phyloP scores from a whole-genome alignment of 53 echinoderm and acorn worm genomes.

The Luidia sarsii region DNA sequence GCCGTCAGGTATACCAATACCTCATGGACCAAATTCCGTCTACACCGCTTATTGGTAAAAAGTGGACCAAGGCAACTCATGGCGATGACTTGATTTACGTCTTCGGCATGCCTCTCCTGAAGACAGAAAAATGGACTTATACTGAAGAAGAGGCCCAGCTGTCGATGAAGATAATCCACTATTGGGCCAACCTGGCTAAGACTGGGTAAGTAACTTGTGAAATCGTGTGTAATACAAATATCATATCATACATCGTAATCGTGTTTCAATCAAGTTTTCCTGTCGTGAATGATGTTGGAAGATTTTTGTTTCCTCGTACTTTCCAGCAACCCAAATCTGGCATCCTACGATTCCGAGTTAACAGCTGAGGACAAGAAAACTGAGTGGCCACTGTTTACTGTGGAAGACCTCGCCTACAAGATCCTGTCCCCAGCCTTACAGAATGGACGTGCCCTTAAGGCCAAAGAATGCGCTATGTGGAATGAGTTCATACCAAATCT shows the following conservation, averaged over 20 bases:
- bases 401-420: slow-evolving; percentile 13
- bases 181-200: slow-evolving; percentile 18
- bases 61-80: slow-evolving; percentile 42
- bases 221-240: neutral
- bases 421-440: slow-evolving; percentile 7
- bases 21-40: slow-evolving; percentile 18
- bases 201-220: neutral
- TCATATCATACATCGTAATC: too few species aligned
- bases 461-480: slow-evolving; percentile 43
- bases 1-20: slow-evolving; percentile 20
- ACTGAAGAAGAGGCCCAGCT: slow-evolving; percentile 12
- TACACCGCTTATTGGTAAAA: neutral
- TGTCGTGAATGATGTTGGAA: too few species aligned
- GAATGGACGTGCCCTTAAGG: slow-evolving; percentile 28
- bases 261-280: neutral
- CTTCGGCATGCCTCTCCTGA: slow-evolving; percentile 23
- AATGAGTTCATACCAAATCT: slow-evolving; percentile 39
- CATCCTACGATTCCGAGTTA: slow-evolving; percentile 6
- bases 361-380: slow-evolving; percentile 17
- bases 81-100: slow-evolving; percentile 35
- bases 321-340: slow-evolving; percentile 5
- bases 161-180: slow-evolving; percentile 19
- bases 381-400: slow-evolving; percentile 18
- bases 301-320: too few species aligned
- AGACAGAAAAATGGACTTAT: neutral